Conservation (phyloP, 2,888 invertebrate genomes). For the Cheiracanthium punctorium region DNA sequence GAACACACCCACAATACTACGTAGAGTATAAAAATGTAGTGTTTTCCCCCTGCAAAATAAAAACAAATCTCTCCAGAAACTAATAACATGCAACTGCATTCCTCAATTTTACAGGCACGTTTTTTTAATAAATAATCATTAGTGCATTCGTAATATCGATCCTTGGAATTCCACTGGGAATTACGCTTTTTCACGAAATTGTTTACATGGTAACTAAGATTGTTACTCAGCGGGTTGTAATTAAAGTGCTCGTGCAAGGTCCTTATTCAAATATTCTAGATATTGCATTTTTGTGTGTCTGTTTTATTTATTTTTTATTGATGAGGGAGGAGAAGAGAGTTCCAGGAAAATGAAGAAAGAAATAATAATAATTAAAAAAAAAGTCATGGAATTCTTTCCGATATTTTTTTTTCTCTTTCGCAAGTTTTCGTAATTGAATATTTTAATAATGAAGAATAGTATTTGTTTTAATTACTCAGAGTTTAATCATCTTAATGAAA, state of each 20-base stretch:
- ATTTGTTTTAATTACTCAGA: neutral
- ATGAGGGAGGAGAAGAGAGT: neutral
- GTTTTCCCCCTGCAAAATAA: neutral
- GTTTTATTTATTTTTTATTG: neutral
- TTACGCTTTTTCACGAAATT: neutral
- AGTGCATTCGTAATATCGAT: slow-evolving; percentile 38
- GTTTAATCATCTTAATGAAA: no score
- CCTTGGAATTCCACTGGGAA: neutral
- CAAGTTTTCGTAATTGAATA: neutral
- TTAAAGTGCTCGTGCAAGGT: neutral
- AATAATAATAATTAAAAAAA: no score
- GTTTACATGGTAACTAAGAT: slow-evolving; percentile 4
- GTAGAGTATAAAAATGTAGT: neutral
- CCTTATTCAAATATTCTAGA: slow-evolving; percentile 12
- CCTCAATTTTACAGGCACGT: slow-evolving; percentile 3
- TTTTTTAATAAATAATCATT: slow-evolving; percentile 57
- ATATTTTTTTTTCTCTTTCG: neutral
- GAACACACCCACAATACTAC: neutral
- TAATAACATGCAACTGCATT: neutral
- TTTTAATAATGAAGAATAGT: neutral
- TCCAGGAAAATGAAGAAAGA: neutral
- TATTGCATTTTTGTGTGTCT: slow-evolving; percentile 2
- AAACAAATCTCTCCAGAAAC: neutral
- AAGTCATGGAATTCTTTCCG: neutral
- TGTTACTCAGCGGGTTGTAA: slow-evolving; percentile 1